Conservation (phyloP, 2,888 invertebrate species). For the Petrolisthes manimaculis region DNA sequence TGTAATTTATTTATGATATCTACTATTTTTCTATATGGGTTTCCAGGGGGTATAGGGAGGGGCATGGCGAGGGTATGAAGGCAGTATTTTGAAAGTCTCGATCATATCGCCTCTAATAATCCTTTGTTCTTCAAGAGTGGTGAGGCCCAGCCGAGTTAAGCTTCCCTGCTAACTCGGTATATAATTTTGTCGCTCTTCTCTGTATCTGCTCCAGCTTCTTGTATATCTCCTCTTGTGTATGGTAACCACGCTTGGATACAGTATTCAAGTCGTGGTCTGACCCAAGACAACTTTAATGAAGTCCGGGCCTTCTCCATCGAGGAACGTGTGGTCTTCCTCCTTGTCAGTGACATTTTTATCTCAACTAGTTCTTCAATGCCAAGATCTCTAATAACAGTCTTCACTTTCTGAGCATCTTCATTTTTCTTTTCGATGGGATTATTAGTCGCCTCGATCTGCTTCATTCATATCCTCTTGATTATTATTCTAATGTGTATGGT, state of each 20-base stretch:
- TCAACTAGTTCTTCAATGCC: background rate
- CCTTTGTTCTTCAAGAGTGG: background rate
- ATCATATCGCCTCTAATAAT: background rate
- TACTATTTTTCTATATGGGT: no score
- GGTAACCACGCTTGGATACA: background rate
- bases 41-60: no score
- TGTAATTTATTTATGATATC: no score
- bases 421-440: background rate
- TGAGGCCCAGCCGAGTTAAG: background rate
- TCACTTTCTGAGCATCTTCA: background rate
- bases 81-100: slow-evolving; percentile 4
- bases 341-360: no score
- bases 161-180: background rate
- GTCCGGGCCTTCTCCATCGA: background rate
- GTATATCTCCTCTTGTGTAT: background rate
- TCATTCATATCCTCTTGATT: slow-evolving; percentile 13
- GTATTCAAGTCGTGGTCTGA: background rate
- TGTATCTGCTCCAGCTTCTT: background rate
- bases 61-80: no score
- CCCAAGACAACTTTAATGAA: no score
- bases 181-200: background rate
- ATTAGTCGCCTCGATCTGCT: no score
- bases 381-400: background rate
- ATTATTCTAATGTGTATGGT: background rate
- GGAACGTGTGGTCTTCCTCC: no score